phyloP scores from a whole-genome alignment of 2,113 vertebrate species.

The Centropus bengalensis region DNA sequence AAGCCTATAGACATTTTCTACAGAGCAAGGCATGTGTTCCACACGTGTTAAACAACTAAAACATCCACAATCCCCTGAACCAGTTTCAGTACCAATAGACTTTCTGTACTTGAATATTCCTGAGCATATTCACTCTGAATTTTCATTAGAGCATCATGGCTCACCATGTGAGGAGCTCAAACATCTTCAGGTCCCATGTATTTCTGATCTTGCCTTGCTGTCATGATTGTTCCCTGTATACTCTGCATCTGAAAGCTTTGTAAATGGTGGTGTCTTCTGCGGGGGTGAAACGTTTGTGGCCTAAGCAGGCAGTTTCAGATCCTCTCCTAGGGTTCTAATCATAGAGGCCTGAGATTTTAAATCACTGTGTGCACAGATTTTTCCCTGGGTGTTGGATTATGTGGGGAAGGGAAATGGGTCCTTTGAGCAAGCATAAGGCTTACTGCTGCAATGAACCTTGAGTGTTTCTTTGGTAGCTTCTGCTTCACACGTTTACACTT shows the following conservation, averaged over 20 bases:
- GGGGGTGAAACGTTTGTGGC: not conserved
- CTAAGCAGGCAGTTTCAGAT: not conserved
- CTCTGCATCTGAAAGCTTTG: not conserved
- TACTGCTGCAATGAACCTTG: not conserved
- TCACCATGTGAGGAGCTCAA: not conserved
- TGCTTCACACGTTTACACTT: not conserved
- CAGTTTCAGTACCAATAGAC: not conserved
- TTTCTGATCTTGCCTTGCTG: not conserved
- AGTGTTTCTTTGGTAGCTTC: conserved; percentile 37
- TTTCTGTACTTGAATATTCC: not conserved
- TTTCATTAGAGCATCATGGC: not conserved
- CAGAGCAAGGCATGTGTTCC: not conserved
- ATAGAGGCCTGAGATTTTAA: not conserved
- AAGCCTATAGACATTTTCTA: not conserved
- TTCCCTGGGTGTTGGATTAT: not conserved
- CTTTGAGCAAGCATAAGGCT: not conserved
- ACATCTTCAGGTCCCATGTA: not conserved
- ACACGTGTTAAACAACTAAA: not conserved
- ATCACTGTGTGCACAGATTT: not conserved
- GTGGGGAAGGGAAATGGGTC: not conserved
- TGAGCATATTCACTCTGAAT: not conserved
- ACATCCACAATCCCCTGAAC: not conserved
- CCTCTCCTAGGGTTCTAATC: not conserved
- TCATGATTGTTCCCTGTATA: not conserved
- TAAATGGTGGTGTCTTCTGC: not conserved